Base-by-base conservation (phyloP, 2,797 vertebrate species). In the Picus viridis region DNA sequence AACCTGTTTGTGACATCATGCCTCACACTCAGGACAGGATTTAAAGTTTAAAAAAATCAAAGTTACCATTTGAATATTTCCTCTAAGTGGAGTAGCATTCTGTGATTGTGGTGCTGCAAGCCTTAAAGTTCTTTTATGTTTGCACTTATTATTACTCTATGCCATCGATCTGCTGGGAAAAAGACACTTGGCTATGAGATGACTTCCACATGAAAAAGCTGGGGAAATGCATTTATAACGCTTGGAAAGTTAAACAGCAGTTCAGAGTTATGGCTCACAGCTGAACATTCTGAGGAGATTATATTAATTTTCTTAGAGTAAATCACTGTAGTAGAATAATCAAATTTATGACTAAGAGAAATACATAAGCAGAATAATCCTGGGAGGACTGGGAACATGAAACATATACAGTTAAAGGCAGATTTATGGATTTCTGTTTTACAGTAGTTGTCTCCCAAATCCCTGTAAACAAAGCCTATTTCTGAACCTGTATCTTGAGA, bases 241-340 rank as follows among this genome's bases (percentile, higher is more conserved):
- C 67, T 41, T 69, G 59, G 16, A 53, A 94, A 81, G 39, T 58
- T 81, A 79, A 87, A 83, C 29, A 80, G 59, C 39, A 72, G 56
- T 83, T 89, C 20, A 75, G 88, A 92, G 23, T 65, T 80, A 83
- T 1, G 6, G 65, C 58, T 83, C 56, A 81, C 58, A 89, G 45
- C 34, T 85, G 51, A 58, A 65, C 74, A 34, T 74, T 93, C 45
- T 67, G 76, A 93, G 88, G 76, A 83, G n/a, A 83, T 86, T 72
- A 39, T 65, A 93, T 49, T 90, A 67, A 90, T 94, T 92, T 88
- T 81, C 61, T 64, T 34, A 49, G n/a, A 69, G 67, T 43, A 94
- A 92, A 78, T 78, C 70, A 73, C 43, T 75, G 63, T 34, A 81
- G 73, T 70, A 78, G 56, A 86, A 94, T 69, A 88, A 89, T 78